Evolutionary conservation across 2,888 invertebrate species (phyloP), one percentile per base, ranked within the genome.

Genomic region (Cyclophora punctaria): DNA sequence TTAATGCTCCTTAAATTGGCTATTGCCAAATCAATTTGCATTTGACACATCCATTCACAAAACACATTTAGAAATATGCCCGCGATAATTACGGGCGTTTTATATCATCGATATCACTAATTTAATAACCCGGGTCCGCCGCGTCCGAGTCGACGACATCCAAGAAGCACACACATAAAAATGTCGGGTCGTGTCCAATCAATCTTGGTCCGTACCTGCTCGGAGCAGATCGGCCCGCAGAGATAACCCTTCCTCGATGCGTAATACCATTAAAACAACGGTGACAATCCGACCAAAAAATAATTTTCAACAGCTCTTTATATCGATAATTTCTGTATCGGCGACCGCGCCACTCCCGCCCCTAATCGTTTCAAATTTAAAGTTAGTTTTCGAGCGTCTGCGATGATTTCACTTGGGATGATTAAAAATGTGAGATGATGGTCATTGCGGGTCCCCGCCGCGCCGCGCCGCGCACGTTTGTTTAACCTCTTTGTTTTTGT

Each of bases 241-340:
- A 81, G 88, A 88, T 88, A 88, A 87, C 86, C 86, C 86, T 84
- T 83, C 86, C 76, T 81, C 82, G 75, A 80, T 83, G 84, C 87
- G 84, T 86, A 87, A 85, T 86, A 78, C 86, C 88, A 88, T 87
- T 88, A 87, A 88, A 86, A 86, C 88, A 88, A 87, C 87, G 86
- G 87, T 87, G 88, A 88, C 88, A 87, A 86, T 83, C 79, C 78
- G 70, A 83, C 80, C 81, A 85, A 86, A 86, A 85, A 86, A 82
- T 80, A 75, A 79, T 84, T 82, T 84, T 81, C 81, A 83, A 86
- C 84, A 83, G 82, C 79, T 84, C 77, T 78, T 75, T 74, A 76
- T 73, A 75, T 73, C 74, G 67, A 67, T 67, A 59, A 69, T 66
- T 57, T 50, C 46, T 5, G 55, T 56, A 50, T 48, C 56, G 53